Evolutionary conservation across 1,140 invertebrate species (phyloP).

Genomic region (Brachystomella parvula): DNA sequence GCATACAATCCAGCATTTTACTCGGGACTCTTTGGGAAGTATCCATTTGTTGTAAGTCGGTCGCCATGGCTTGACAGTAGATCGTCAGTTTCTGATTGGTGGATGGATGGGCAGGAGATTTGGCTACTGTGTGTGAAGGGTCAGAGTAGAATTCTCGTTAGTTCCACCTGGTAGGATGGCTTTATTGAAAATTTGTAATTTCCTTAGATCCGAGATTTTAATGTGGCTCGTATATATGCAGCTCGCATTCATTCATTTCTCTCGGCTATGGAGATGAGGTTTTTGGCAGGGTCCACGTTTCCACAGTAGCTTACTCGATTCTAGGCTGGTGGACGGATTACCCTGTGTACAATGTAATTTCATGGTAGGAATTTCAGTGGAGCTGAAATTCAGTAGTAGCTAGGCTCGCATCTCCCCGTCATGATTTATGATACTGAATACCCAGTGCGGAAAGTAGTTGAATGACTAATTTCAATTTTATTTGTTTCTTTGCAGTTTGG

Average conservation of each 20-base stretch:
- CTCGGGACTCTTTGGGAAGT: slow-evolving; percentile 32
- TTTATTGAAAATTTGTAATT: slow-evolving; percentile 17
- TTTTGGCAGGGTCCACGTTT: neutral
- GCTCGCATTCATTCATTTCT: slow-evolving; percentile 18
- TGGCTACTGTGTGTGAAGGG: too few species aligned
- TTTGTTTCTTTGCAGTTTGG: slow-evolving; percentile 59
- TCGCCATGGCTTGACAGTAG: too few species aligned
- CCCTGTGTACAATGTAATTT: neutral
- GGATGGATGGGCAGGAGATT: too few species aligned
- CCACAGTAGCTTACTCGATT: too few species aligned
- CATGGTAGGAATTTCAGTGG: neutral
- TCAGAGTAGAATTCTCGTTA: slow-evolving; percentile 24
- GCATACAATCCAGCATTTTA: slow-evolving; percentile 38
- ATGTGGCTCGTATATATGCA: slow-evolving; percentile 25
- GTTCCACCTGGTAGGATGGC: slow-evolving; percentile 26
- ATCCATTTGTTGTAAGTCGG: slow-evolving; percentile 36
- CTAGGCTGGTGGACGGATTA: too few species aligned
- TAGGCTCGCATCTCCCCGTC: too few species aligned
- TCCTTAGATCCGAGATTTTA: slow-evolving; percentile 15
- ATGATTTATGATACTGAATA: too few species aligned
- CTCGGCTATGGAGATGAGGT: neutral
- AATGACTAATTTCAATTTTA: slow-evolving; percentile 22
- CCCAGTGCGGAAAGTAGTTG: too few species aligned
- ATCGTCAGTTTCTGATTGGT: too few species aligned
- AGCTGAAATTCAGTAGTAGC: neutral